phyloP scores from a whole-genome alignment of 2,113 vertebrate species.

The Nerophis ophidion region DNA sequence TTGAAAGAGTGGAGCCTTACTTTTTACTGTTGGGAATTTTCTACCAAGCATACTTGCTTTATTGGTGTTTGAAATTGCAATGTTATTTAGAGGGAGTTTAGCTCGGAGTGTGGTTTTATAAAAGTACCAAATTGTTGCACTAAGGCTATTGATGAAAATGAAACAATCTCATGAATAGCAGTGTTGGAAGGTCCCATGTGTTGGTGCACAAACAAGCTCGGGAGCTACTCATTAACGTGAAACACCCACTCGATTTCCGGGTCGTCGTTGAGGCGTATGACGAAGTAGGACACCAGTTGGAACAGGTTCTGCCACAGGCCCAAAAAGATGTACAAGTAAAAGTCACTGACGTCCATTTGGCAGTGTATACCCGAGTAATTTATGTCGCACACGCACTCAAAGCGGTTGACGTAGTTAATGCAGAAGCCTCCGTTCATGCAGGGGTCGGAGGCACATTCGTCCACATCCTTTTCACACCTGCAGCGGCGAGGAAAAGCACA shows the following conservation, averaged over 20 bases:
- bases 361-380: slow-evolving; percentile 79
- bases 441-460: slow-evolving; percentile 79
- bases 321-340: slow-evolving; percentile 83
- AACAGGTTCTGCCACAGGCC: slow-evolving; percentile 90
- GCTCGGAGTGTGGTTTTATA: too few relatives aligned
- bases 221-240: slow-evolving; percentile 39
- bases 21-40: too few relatives aligned
- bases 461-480: slow-evolving; percentile 85
- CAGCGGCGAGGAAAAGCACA: not conserved
- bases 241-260: slow-evolving; percentile 83
- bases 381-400: slow-evolving; percentile 79
- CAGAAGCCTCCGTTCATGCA: slow-evolving; percentile 83
- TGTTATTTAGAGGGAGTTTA: too few relatives aligned
- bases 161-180: too few relatives aligned
- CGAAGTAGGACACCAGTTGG: slow-evolving; percentile 84
- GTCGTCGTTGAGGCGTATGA: slow-evolving; percentile 82
- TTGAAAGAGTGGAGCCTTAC: too few relatives aligned
- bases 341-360: slow-evolving; percentile 84
- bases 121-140: too few relatives aligned
- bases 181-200: too few relatives aligned
- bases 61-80: too few relatives aligned
- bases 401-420: slow-evolving; percentile 74
- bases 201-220: not conserved
- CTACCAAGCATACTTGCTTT: too few relatives aligned
- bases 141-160: too few relatives aligned